Evolutionary conservation across 2,888 invertebrate species (phyloP), one percentile per base, ranked within the genome.

Genomic region (Lasioglossum lativentre): DNA sequence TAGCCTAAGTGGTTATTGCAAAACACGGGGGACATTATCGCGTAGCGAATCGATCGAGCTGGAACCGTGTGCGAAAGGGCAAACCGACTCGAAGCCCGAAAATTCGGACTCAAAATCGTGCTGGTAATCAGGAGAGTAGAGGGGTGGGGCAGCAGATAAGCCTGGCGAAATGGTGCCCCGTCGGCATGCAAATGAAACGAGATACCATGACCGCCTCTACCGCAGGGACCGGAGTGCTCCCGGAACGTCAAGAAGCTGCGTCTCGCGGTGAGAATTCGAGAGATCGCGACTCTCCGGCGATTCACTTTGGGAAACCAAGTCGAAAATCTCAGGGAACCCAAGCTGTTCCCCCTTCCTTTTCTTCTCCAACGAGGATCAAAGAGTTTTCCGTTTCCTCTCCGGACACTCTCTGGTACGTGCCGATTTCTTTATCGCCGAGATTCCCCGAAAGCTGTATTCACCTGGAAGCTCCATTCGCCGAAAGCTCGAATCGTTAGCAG

Each of bases 141-240:
- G 5, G 2, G 14, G 27, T 5, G 27, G 59, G 12, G 4, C 5
- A 2, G 5, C 27, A 16, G 63, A 63, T 63, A 63, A 63, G 63
- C 27, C 63, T 63, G 63, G 27, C 30, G 63, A 63, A 63, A 63
- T 63, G 63, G 63, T 63, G 30, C 2, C 63, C 63, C 63, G 30
- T 30, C 30, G 63, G 30, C 63, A 63, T 63, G 63, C 63, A 63
- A 63, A 63, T 63, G 63, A 63, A 63, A 63, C 63, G 30, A 30
- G 63, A 63, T 30, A 30, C 63, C 63, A 16, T 63, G 63, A 30
- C 63, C 63, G 30, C 16, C 30, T 63, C 23, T n/a, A 16, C 63
- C 16, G 63, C 23, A 30, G 30, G 30, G 30, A 14, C 27, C 16
- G 16, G 1, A 30, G 16, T 63, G 30, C 63, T 30, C 16, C 63